Evolutionary conservation across 2,113 vertebrate genomes (phyloP).

Genomic region (Caretta caretta): DNA sequence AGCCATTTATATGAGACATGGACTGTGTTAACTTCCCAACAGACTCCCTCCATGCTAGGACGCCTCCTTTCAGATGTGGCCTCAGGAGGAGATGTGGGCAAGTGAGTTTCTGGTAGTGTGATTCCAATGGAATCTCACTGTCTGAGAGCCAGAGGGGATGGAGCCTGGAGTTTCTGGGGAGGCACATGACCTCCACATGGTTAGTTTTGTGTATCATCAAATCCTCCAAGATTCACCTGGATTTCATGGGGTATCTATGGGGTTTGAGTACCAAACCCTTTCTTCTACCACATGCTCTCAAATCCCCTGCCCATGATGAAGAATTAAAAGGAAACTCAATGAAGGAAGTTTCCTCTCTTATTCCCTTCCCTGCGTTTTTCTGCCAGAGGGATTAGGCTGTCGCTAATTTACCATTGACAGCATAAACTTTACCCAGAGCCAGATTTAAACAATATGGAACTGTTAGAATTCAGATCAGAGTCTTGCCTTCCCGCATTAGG

Average conservation of each 20-base stretch:
- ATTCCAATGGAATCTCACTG: not conserved
- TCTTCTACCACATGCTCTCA: not conserved
- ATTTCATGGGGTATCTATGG: not conserved
- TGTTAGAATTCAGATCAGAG: not conserved
- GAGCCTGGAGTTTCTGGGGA: not conserved
- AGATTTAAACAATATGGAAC: not conserved
- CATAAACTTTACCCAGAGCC: not conserved
- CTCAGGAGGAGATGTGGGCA: slow-evolving; percentile 30
- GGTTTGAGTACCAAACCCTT: not conserved
- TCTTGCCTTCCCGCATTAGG: not conserved
- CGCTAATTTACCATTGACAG: not conserved
- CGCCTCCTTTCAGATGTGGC: slow-evolving; percentile 36
- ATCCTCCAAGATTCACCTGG: not conserved
- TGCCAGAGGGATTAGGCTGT: not conserved
- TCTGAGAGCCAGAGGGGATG: not conserved
- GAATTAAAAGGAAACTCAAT: not conserved
- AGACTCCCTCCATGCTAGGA: slow-evolving; percentile 20
- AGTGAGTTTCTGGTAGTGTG: not conserved
- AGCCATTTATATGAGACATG: slow-evolving; percentile 3
- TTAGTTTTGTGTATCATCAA: not conserved
- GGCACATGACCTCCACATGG: not conserved
- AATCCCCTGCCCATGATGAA: not conserved
- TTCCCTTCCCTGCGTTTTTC: not conserved
- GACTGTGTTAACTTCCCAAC: slow-evolving; percentile 4
- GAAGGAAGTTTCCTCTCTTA: not conserved